These are phyloP conservation scores for Daphoenositta chrysoptera DNA, from an alignment of 2,113 vertebrate genomes.

Conservation along the genomic window DNA sequence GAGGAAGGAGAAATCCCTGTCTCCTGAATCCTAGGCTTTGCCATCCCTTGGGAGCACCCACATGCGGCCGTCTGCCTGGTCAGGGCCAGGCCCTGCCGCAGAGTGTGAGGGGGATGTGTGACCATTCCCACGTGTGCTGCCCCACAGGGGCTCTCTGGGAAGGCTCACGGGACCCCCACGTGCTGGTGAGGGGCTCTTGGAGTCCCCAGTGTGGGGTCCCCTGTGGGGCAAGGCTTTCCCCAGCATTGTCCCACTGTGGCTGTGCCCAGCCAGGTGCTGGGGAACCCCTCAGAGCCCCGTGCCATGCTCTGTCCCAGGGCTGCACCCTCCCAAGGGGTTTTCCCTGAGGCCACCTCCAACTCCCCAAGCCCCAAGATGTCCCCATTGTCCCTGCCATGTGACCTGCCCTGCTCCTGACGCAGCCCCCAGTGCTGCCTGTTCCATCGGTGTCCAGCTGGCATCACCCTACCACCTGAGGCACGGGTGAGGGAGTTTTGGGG, in stretches of 20 bases:
- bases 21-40: not conserved
- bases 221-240: not conserved
- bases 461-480: not conserved
- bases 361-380: rapidly evolving
- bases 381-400: not conserved
- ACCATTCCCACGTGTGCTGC: not conserved
- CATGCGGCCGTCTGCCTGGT: not conserved
- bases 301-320: not conserved
- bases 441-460: not conserved
- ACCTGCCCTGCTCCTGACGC: not conserved
- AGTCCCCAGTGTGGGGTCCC: not conserved
- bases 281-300: not conserved
- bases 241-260: not conserved
- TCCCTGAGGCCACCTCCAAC: rapidly evolving
- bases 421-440: not conserved
- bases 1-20: not conserved
- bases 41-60: not conserved
- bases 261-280: not conserved
- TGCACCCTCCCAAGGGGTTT: not conserved
- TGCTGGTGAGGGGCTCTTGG: not conserved
- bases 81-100: not conserved
- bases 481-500: not conserved
- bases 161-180: not conserved
- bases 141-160: rapidly evolving
- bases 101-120: not conserved